Percentiles rank a stretch among this genome's conserved stretches.
These are phyloP conservation scores for Xiphorhynchus erythropygius DNA, from an alignment of 2,797 vertebrate species.

Conservation along the genomic window DNA sequence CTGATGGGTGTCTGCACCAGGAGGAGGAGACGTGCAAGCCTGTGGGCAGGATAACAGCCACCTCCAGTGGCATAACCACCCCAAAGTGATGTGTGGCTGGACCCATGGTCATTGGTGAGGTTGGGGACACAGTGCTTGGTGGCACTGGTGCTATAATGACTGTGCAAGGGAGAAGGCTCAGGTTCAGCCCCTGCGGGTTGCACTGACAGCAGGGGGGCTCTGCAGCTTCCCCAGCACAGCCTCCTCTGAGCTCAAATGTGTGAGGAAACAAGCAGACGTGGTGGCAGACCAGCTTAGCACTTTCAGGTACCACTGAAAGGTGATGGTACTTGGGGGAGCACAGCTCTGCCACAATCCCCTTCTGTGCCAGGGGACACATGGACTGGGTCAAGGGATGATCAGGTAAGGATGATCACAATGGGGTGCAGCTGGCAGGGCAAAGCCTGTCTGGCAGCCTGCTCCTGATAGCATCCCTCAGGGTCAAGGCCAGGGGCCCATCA, in stretches of 20 bases:
- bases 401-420: background rate
- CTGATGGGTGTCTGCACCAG: fast-evolving
- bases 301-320: background rate
- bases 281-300: background rate
- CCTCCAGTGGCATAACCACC: background rate
- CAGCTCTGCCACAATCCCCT: fast-evolving
- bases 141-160: background rate
- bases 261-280: background rate
- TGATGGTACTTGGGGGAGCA: background rate
- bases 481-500: fast-evolving
- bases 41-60: fast-evolving
- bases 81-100: fast-evolving
- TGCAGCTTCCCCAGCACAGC: background rate
- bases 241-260: background rate
- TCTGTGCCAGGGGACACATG: background rate
- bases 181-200: background rate
- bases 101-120: background rate
- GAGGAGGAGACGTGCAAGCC: background rate
- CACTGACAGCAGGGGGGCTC: background rate
- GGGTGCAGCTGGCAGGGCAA: background rate
- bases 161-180: background rate
- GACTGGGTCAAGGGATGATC: background rate
- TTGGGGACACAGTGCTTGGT: background rate
- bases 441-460: background rate
- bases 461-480: background rate